Percentiles rank a stretch among this genome's conserved stretches.
These are phyloP conservation scores for Tragopan temminckii DNA, from an alignment of 2,797 vertebrate species.

Conservation along the genomic window DNA sequence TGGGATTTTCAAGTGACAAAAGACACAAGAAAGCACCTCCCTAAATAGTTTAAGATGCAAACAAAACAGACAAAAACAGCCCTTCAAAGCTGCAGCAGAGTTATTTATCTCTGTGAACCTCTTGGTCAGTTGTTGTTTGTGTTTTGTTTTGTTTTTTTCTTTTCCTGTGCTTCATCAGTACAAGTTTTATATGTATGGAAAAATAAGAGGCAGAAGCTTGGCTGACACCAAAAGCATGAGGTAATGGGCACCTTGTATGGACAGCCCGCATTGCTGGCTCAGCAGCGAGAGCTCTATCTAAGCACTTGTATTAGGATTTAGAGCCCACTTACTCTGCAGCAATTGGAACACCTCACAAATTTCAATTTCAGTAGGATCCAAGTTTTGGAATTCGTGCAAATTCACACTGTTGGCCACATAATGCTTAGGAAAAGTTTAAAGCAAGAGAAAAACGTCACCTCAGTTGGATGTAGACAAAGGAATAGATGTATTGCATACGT, in stretches of 20 bases:
- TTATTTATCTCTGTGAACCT: slow-evolving; percentile 8
- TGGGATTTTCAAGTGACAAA: not conserved
- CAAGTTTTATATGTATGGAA: not conserved
- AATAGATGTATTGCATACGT: not conserved
- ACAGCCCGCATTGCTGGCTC: not conserved
- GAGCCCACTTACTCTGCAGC: not conserved
- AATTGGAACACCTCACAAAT: not conserved
- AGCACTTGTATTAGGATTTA: not conserved
- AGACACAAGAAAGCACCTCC: not conserved
- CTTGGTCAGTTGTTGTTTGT: not conserved
- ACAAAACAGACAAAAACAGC: not conserved
- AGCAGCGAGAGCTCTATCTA: not conserved
- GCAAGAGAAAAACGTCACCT: not conserved
- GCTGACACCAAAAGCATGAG: not conserved
- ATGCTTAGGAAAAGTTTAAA: not conserved
- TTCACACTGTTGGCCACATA: not conserved
- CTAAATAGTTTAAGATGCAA: not conserved
- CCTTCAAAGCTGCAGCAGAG: not conserved
- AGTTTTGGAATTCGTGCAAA: not conserved
- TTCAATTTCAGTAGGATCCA: not conserved
- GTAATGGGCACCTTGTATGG: not conserved
- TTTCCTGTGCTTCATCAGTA: not conserved
- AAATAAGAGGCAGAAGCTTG: not conserved
- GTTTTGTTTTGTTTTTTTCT: not conserved
- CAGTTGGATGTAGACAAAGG: not conserved